phyloP scores from a whole-genome alignment of 2,113 vertebrate genomes.

The Electrona antarctica region DNA sequence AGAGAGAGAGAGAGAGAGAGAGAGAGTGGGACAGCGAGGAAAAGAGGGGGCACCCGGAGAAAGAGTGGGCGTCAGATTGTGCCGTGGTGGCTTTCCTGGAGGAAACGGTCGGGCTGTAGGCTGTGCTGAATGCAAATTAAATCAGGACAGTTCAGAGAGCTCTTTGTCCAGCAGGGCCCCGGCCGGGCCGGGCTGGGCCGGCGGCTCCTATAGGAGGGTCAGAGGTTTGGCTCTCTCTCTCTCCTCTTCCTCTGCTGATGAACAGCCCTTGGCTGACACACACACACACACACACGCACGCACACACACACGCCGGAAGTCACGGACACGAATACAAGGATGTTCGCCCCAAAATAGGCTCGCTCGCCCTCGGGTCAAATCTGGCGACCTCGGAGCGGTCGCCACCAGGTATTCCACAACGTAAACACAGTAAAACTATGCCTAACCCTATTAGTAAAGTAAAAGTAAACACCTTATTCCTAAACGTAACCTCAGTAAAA shows the following conservation, averaged over 20 bases:
- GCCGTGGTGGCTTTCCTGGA: slow-evolving; percentile 32
- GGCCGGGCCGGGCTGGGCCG: no score
- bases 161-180: slow-evolving; percentile 66
- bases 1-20: slow-evolving; percentile 2
- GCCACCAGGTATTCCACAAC: no score
- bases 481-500: no score
- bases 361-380: no score
- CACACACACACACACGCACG: slow-evolving; percentile 57
- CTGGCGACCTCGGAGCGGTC: no score
- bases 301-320: slow-evolving; percentile 5
- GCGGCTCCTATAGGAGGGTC: slow-evolving; percentile 56
- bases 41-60: not conserved
- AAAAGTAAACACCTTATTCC: no score
- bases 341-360: no score
- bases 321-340: no score
- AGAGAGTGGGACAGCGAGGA: not conserved
- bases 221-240: slow-evolving; percentile 45
- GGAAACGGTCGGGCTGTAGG: slow-evolving; percentile 36
- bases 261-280: slow-evolving; percentile 38
- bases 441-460: no score
- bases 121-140: slow-evolving; percentile 73
- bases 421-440: no score
- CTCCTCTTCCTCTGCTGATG: slow-evolving; percentile 37
- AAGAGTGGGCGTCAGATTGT: slow-evolving; percentile 29
- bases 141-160: slow-evolving; percentile 61